phyloP scores from a whole-genome alignment of 2,888 invertebrate genomes.

The Dynastes tityus region DNA sequence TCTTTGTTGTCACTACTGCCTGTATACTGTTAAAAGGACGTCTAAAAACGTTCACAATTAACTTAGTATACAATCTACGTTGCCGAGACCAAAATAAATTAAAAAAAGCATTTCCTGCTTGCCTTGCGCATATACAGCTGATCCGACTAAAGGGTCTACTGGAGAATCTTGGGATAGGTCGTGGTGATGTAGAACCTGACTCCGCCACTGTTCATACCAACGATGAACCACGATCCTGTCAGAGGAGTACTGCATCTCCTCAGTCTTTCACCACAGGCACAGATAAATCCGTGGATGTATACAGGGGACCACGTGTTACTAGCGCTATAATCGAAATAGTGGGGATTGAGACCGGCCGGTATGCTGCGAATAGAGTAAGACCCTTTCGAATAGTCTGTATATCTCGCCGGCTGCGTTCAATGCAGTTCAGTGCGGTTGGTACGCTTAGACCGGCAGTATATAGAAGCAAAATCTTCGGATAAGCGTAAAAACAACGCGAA shows the following conservation, averaged over 20 bases:
- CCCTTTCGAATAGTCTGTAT: conserved; percentile 30
- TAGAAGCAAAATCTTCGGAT: not conserved
- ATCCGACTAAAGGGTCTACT: not conserved
- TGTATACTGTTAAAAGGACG: no score
- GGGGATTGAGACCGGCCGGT: conserved; percentile 37
- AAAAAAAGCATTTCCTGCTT: no score
- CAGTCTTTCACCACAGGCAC: not conserved
- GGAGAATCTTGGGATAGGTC: conserved; percentile 25
- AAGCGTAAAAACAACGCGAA: not conserved
- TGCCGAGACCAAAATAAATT: no score
- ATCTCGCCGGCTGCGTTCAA: conserved; percentile 1
- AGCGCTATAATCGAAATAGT: not conserved
- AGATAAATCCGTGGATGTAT: conserved; percentile 21
- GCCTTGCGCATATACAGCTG: not conserved
- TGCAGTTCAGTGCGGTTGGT: conserved; percentile 34
- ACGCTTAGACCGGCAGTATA: conserved; percentile 17
- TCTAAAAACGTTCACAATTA: no score
- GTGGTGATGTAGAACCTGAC: not conserved
- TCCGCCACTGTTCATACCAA: conserved; percentile 16
- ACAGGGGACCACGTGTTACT: conserved; percentile 29
- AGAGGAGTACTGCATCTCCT: conserved; percentile 21
- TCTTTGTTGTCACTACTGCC: no score
- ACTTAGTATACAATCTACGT: no score
- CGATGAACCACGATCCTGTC: not conserved
- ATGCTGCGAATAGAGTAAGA: not conserved